Percentiles rank a stretch among this genome's conserved stretches.
phyloP scores from a whole-genome alignment of 2,113 vertebrate genomes.

The Hippocampus abdominalis region DNA sequence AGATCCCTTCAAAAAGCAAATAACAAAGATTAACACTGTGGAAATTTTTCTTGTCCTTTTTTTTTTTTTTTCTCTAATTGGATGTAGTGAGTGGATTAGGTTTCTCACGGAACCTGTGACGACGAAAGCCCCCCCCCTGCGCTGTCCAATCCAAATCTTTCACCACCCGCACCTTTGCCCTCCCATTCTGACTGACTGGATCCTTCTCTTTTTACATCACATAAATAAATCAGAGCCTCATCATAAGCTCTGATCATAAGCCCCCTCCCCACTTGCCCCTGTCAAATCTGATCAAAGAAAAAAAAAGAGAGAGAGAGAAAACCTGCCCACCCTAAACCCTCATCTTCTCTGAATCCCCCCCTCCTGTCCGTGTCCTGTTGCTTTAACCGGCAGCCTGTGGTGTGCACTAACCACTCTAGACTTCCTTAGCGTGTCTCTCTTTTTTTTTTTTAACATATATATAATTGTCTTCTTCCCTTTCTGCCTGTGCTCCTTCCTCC shows the following conservation, averaged over 20 bases:
- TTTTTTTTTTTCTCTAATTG: constrained; percentile 55
- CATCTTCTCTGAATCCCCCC: constrained; percentile 18
- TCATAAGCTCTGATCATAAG: not conserved
- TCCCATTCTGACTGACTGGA: constrained; percentile 6
- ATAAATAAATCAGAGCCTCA: not conserved
- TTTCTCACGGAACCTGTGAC: constrained; percentile 55
- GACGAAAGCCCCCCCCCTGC: constrained; percentile 46
- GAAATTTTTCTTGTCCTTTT: constrained; percentile 49
- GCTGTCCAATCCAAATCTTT: constrained; percentile 58
- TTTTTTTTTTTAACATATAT: constrained; percentile 2
- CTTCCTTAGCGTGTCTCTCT: constrained; percentile 61
- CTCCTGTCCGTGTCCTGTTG: constrained; percentile 46
- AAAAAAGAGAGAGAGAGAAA: not conserved
- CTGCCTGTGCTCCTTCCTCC: constrained; percentile 33
- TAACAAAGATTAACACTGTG: constrained; percentile 66
- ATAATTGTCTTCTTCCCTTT: constrained; percentile 49
- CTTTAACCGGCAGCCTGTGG: constrained; percentile 53
- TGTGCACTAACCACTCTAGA: constrained; percentile 68
- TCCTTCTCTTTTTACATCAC: no score
- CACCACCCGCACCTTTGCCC: constrained; percentile 33
- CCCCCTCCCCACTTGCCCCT: not conserved
- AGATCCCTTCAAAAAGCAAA: constrained; percentile 51
- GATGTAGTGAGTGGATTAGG: constrained; percentile 55
- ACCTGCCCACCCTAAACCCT: constrained; percentile 28
- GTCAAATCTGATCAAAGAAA: constrained; percentile 13